Conservation (phyloP, 2,888 invertebrate genomes). For the Monopis laevigella region DNA sequence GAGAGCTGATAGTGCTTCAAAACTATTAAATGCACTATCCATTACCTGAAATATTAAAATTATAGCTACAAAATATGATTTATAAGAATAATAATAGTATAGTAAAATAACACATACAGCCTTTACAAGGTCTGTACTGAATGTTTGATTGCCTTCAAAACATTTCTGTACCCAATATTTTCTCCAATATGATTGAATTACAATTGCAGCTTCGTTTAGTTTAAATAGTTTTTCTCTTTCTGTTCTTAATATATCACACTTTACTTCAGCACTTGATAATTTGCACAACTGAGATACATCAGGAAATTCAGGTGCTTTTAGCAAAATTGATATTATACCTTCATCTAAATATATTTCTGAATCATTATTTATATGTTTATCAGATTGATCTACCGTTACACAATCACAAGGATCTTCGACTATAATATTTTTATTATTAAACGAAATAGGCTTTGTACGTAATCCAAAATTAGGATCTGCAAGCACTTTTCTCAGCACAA, state of each 20-base stretch:
- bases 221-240: slow-evolving; percentile 37
- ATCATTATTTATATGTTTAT: slow-evolving; percentile 28
- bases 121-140: slow-evolving; percentile 37
- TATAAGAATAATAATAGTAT: no score
- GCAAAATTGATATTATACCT: slow-evolving; percentile 27
- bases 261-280: slow-evolving; percentile 35
- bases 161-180: slow-evolving; percentile 42
- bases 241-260: slow-evolving; percentile 40
- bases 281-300: slow-evolving; percentile 37
- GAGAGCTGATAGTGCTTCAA: slow-evolving; percentile 37
- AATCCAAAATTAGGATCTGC: slow-evolving; percentile 51
- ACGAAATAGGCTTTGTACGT: slow-evolving; percentile 29
- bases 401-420: slow-evolving; percentile 44
- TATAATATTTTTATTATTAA: slow-evolving; percentile 29
- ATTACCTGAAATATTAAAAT: slow-evolving; percentile 30
- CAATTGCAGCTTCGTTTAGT: slow-evolving; percentile 43
- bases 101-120: slow-evolving; percentile 27
- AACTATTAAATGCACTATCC: slow-evolving; percentile 43
- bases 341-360: slow-evolving; percentile 26
- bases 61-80: neutral
- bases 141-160: slow-evolving; percentile 23
- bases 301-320: slow-evolving; percentile 25
- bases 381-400: slow-evolving; percentile 30
- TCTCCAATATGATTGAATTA: slow-evolving; percentile 47
- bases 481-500: slow-evolving; percentile 35